Base-by-base conservation (phyloP, 2,113 vertebrate genomes). In the Puntigrus tetrazona region DNA sequence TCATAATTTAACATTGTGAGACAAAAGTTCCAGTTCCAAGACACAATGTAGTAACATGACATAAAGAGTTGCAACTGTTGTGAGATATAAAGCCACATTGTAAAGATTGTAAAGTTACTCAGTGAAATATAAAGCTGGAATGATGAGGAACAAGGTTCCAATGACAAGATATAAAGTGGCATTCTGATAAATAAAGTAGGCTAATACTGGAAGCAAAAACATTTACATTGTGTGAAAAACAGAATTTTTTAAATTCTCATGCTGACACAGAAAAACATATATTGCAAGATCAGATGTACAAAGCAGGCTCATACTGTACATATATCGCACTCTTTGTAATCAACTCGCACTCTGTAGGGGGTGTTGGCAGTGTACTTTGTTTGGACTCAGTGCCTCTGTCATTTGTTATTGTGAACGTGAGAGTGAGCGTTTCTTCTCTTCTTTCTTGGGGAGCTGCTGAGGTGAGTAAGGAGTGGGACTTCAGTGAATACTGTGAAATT, bases 391-490 rank as follows among this genome's bases (percentile, higher is more conserved):
- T 11, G 76, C 43, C 69, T 72, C 38, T 52, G 36, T 81, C 38
- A 75, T 18, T 67, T 63, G 59, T 84, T 80, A 25, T 55, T 31
- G 61, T 81, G 36, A 41, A 41, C 5, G 31, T 69, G 45, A 70
- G 79, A 81, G 29, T 29, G 29, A 50, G 31, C n/a, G n/a, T 82
- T 82, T 82, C 65, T 55, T 82, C 31, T 70, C 45, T 10, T 72
- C 43, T 76, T 77, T 74, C 69, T 74, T 36, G 9, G 14, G 57
- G 78, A 81, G 45, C 31, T 52, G 79, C 79, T 70, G 79, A 47
- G 25, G 77, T 72, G 67, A 73, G 55, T n/a, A 27, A 85, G 72
- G 78, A 84, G 74, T 76, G 69, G 41, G 78, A 80, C 55, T 80
- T 80, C 79, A 76, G 57, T 41, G 47, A 31, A 50, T 34, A 82